Evolutionary conservation across 2,113 vertebrate genomes (phyloP).

Genomic region (Tupaia tana): DNA sequence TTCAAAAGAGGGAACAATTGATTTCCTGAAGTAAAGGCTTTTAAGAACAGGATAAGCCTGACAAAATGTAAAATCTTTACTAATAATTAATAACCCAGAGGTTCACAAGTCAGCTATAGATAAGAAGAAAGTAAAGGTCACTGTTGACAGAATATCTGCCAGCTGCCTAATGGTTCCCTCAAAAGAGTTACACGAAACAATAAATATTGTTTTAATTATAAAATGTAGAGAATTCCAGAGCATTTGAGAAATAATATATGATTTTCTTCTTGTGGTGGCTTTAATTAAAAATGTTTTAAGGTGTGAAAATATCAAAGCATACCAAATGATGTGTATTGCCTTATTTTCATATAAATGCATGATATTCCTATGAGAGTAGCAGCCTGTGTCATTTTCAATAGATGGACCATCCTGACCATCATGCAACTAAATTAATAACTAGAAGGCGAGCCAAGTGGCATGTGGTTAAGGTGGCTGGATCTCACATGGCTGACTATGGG

Average conservation of each 20-base stretch:
- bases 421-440: constrained; percentile 6
- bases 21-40: constrained; percentile 60
- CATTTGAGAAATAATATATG: not conserved
- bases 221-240: not conserved
- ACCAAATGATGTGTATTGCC: not conserved
- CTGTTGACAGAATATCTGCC: constrained; percentile 10
- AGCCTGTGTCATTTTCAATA: not conserved
- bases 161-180: not conserved
- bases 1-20: constrained; percentile 64
- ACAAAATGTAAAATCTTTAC: constrained; percentile 59
- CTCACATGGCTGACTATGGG: too few species aligned
- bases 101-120: constrained; percentile 1
- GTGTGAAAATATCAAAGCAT: not conserved
- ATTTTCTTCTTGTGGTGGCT: constrained; percentile 5
- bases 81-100: constrained; percentile 59
- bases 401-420: not conserved
- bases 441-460: too few species aligned
- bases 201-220: not conserved
- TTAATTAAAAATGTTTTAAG: not conserved
- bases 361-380: not conserved
- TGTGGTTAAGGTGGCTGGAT: too few species aligned
- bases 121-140: constrained; percentile 53
- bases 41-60: constrained; percentile 48
- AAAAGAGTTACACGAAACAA: constrained; percentile 3
- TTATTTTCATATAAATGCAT: not conserved